Evolutionary conservation across 1,140 invertebrate genomes (phyloP).

Genomic region (Aethina tumida): DNA sequence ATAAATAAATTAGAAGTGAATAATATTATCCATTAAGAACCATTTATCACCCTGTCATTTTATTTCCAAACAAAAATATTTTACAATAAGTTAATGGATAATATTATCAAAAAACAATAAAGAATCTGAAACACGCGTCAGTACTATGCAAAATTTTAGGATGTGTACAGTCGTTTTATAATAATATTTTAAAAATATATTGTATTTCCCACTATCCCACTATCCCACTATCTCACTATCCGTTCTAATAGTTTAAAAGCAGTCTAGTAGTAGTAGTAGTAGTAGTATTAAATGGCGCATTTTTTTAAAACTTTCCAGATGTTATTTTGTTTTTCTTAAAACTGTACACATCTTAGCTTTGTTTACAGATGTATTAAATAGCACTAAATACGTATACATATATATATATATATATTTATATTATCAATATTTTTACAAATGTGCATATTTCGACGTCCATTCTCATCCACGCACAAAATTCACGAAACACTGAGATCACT

Average conservation of each 20-base stretch:
- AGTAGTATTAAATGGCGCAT: background rate
- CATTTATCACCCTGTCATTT: constrained; percentile 12
- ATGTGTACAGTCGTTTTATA: too few species aligned
- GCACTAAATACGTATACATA: constrained; percentile 27
- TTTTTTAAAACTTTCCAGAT: background rate
- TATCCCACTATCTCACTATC: too few species aligned
- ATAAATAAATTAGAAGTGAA: constrained; percentile 12
- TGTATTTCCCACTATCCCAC: too few species aligned
- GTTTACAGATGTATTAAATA: constrained; percentile 14
- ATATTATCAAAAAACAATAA: too few species aligned
- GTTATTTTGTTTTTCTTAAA: constrained; percentile 1
- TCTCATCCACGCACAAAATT: constrained; percentile 13
- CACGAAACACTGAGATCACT: constrained; percentile 28
- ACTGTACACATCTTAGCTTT: constrained; percentile 1
- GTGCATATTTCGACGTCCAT: constrained; percentile 3
- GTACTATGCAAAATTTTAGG: too few species aligned
- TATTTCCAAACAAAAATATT: constrained; percentile 12
- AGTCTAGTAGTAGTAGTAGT: background rate
- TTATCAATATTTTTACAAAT: constrained; percentile 30
- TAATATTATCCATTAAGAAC: constrained; percentile 7
- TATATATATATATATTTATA: constrained; percentile 22
- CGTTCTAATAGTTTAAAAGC: too few species aligned
- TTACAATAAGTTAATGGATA: too few species aligned
- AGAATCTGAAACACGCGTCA: too few species aligned
- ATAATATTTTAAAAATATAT: too few species aligned